phyloP scores from a whole-genome alignment of 2,888 invertebrate genomes.

The Venusia cambrica region DNA sequence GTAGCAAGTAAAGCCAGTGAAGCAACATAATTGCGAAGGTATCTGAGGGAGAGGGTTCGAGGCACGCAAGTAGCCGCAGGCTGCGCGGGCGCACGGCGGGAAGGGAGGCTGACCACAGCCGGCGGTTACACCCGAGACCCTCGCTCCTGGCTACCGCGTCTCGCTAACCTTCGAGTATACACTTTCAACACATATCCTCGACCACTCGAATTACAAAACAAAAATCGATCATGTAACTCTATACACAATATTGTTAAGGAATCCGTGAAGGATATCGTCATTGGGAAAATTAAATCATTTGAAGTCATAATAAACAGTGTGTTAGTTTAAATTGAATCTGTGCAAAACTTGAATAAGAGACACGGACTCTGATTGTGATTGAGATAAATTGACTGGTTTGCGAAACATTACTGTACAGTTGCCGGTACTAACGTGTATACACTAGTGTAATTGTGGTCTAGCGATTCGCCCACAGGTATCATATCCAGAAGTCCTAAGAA shows the following conservation, averaged over 20 bases:
- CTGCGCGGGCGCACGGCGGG: too few species aligned
- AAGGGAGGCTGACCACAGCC: constrained; percentile 52
- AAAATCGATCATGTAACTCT: constrained; percentile 28
- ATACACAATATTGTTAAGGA: constrained; percentile 24
- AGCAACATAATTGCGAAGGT: constrained; percentile 26
- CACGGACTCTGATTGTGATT: constrained; percentile 5
- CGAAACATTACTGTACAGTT: background rate
- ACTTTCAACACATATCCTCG: constrained; percentile 56
- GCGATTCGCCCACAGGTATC: too few species aligned
- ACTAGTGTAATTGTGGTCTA: too few species aligned
- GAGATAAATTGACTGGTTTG: constrained; percentile 8
- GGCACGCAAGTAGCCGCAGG: constrained; percentile 29
- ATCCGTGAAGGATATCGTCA: constrained; percentile 17
- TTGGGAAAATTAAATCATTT: constrained; percentile 13
- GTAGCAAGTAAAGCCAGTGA: constrained; percentile 24
- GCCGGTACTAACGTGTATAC: background rate
- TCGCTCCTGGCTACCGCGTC: constrained; percentile 53
- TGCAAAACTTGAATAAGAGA: constrained; percentile 4
- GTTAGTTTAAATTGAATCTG: constrained; percentile 1
- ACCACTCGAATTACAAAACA: constrained; percentile 42
- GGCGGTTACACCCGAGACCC: constrained; percentile 53
- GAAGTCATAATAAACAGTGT: constrained; percentile 2
- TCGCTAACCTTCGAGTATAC: constrained; percentile 56
- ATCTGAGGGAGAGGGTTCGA: constrained; percentile 20
- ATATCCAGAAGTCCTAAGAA: too few species aligned